Conservation (phyloP, 2,888 invertebrate species). For the Slavum lentiscoides region DNA sequence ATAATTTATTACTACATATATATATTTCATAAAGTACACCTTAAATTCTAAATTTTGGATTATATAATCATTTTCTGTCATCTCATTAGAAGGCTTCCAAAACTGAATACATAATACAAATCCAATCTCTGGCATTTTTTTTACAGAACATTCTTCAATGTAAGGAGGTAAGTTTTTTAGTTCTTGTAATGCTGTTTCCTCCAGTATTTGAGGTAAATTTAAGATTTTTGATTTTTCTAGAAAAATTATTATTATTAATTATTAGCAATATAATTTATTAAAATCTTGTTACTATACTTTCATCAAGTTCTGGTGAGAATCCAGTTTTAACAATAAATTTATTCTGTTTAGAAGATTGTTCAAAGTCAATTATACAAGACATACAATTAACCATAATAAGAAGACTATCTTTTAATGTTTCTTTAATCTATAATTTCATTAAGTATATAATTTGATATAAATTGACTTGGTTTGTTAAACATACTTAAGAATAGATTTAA, state of each 20-base stretch:
- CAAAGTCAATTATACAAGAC: conserved; percentile 74
- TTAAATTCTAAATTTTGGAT: conserved; percentile 73
- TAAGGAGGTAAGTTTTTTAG: conserved; percentile 69
- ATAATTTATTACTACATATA: neutral
- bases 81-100: conserved; percentile 63
- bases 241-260: neutral
- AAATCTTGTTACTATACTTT: conserved; percentile 63
- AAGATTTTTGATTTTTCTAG: conserved; percentile 59
- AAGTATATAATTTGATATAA: neutral
- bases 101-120: conserved; percentile 76
- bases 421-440: conserved; percentile 58
- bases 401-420: conserved; percentile 61
- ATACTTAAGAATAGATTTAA: no score
- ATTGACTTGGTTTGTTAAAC: no score
- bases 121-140: conserved; percentile 76
- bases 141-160: conserved; percentile 69
- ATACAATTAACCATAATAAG: conserved; percentile 71
- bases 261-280: neutral
- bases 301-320: conserved; percentile 75
- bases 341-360: conserved; percentile 66
- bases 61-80: conserved; percentile 65
- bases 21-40: conserved; percentile 60
- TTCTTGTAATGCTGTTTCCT: conserved; percentile 72
- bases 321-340: conserved; percentile 76
- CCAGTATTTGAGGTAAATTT: conserved; percentile 73